phyloP scores from a whole-genome alignment of 2,113 vertebrate species.

The Gadus chalcogrammus region DNA sequence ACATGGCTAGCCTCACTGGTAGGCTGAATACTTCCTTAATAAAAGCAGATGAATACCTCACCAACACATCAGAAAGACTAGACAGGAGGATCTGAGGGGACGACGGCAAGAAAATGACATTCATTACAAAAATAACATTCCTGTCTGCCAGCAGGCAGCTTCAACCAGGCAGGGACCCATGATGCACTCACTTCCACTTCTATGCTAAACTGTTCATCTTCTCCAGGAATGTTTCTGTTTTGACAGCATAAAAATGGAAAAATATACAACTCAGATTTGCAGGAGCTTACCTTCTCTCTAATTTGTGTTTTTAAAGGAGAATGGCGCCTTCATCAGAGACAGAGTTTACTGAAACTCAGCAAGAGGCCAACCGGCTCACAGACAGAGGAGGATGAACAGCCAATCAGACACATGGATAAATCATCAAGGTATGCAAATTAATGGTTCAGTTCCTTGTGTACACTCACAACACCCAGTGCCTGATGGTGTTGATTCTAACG shows the following conservation, averaged over 20 bases:
- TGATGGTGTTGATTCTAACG: too few relatives aligned
- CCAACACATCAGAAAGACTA: slow-evolving; percentile 10
- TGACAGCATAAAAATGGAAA: slow-evolving; percentile 3
- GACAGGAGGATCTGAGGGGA: slow-evolving; percentile 14
- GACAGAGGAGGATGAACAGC: slow-evolving; percentile 30
- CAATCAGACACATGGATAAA: slow-evolving; percentile 42
- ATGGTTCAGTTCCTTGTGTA: too few relatives aligned
- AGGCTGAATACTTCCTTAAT: too few relatives aligned
- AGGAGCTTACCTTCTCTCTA: slow-evolving; percentile 24
- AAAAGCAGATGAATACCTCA: neutral
- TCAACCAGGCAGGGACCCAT: neutral
- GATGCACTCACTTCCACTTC: neutral
- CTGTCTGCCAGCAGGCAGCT: too few relatives aligned
- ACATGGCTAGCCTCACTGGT: too few relatives aligned
- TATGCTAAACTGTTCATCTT: slow-evolving; percentile 8
- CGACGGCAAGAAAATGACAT: slow-evolving; percentile 17
- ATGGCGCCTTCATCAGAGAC: slow-evolving; percentile 7
- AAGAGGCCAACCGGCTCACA: slow-evolving; percentile 19
- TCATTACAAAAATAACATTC: too few relatives aligned
- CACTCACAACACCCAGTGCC: too few relatives aligned
- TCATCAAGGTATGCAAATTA: too few relatives aligned
- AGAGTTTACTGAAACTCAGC: slow-evolving; percentile 21
- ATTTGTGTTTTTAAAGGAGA: slow-evolving; percentile 47
- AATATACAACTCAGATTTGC: slow-evolving; percentile 13
- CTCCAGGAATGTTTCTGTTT: neutral